Conservation (phyloP, 2,113 vertebrate genomes). For the Piprites chloris region DNA sequence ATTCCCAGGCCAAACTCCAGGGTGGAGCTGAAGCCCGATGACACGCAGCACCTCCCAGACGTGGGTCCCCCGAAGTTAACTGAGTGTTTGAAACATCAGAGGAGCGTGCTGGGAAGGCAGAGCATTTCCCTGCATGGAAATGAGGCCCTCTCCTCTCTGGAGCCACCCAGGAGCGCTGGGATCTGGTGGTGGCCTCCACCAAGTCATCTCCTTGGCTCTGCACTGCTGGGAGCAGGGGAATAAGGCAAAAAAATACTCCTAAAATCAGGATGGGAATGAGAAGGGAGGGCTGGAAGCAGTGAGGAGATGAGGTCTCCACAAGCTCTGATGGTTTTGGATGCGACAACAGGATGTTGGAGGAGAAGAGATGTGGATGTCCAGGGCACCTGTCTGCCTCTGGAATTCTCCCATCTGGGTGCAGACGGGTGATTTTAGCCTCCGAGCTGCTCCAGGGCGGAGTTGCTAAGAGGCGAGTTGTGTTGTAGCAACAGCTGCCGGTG, state of each 20-base stretch:
- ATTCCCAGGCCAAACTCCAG: background rate
- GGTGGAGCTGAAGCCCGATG: background rate
- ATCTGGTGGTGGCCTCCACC: background rate
- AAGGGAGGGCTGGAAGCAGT: background rate
- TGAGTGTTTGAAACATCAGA: background rate
- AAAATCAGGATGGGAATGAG: background rate
- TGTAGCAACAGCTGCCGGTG: constrained; percentile 43
- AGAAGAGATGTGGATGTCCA: rapidly evolving
- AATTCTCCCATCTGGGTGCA: background rate
- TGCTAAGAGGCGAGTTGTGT: constrained; percentile 58
- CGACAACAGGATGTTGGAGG: background rate
- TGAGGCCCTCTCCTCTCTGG: background rate
- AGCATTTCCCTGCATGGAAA: background rate
- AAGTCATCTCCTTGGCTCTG: background rate
- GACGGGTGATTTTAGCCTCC: rapidly evolving
- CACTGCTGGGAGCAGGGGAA: background rate
- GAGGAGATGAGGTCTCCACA: background rate
- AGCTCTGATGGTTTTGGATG: background rate
- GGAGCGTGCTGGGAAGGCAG: background rate
- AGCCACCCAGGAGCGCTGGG: rapidly evolving
- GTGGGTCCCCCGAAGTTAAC: background rate
- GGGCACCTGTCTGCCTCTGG: background rate
- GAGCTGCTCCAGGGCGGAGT: background rate
- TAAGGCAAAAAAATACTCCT: background rate
- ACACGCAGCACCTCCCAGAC: background rate